These are phyloP conservation scores for Camponotus pennsylvanicus DNA, from an alignment of 1,140 invertebrate species.

Conservation along the genomic window DNA sequence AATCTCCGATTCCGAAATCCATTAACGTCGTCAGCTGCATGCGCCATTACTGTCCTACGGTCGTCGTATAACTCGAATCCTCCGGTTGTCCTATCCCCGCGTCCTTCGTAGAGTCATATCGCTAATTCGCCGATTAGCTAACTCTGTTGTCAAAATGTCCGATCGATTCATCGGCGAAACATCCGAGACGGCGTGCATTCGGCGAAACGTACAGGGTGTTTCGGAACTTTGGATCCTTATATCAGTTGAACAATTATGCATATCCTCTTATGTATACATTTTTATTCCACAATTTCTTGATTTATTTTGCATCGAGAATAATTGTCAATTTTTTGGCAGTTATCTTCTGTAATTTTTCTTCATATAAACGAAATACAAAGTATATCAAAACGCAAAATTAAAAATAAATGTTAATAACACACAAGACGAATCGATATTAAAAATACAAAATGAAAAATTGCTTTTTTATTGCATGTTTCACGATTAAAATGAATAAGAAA, in stretches of 20 bases:
- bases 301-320: no score
- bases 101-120: conserved; percentile 29
- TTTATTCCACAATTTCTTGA: no score
- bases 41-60: conserved; percentile 51
- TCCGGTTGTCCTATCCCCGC: conserved; percentile 19
- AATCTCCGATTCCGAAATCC: conserved; percentile 60
- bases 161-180: neutral
- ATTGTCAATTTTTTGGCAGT: no score
- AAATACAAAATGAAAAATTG: neutral
- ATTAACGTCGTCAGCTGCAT: conserved; percentile 67
- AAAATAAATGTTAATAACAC: neutral
- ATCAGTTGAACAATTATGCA: no score
- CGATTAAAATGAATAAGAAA: conserved; percentile 20
- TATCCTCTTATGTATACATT: no score
- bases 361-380: neutral
- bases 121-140: conserved; percentile 60
- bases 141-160: conserved; percentile 31
- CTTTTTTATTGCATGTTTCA: neutral
- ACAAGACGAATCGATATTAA: neutral
- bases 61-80: conserved; percentile 15
- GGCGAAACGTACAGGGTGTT: neutral
- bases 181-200: neutral
- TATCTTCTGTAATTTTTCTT: no score
- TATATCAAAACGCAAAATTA: neutral
- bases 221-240: neutral